Conservation (phyloP, 2,888 invertebrate genomes). For the Dryobota labecula region DNA sequence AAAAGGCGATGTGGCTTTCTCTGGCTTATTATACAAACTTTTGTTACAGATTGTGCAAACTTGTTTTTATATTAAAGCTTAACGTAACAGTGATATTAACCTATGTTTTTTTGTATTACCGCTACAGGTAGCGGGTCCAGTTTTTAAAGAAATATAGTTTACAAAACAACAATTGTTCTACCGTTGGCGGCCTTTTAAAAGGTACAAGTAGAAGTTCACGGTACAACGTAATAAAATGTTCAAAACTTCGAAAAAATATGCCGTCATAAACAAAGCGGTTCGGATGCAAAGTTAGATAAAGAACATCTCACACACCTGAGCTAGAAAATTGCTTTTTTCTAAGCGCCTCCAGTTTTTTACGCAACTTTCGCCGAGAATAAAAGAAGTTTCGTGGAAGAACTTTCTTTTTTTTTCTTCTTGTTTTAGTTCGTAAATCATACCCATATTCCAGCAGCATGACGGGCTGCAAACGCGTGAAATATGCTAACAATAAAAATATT, state of each 20-base stretch:
- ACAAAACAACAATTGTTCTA: constrained; percentile 83
- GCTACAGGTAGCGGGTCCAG: constrained; percentile 81
- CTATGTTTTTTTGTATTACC: constrained; percentile 70
- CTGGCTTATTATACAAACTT: constrained; percentile 79
- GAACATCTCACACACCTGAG: constrained; percentile 91
- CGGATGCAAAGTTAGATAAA: constrained; percentile 91
- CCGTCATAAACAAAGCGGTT: constrained; percentile 89
- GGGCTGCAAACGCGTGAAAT: constrained; percentile 81
- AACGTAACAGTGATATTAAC: constrained; percentile 62
- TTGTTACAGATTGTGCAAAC: constrained; percentile 70
- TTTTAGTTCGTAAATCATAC: constrained; percentile 83
- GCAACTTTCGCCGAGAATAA: constrained; percentile 89
- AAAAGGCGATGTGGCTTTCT: constrained; percentile 85
- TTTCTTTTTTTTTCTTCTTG: constrained; percentile 84
- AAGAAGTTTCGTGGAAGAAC: constrained; percentile 88
- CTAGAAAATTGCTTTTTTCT: constrained; percentile 91
- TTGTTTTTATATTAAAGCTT: constrained; percentile 60
- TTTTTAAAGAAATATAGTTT: constrained; percentile 76
- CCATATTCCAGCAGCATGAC: constrained; percentile 80
- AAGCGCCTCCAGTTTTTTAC: constrained; percentile 90
- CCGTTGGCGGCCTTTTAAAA: constrained; percentile 78
- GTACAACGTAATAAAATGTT: constrained; percentile 89
- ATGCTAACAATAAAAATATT: constrained; percentile 87
- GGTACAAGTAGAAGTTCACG: constrained; percentile 81
- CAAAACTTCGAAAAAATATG: constrained; percentile 89